A percentile compares a stretch with the other conserved stretches of the same genome.
phyloP scores from a whole-genome alignment of 2,113 vertebrate species.

The Corythoichthys intestinalis region DNA sequence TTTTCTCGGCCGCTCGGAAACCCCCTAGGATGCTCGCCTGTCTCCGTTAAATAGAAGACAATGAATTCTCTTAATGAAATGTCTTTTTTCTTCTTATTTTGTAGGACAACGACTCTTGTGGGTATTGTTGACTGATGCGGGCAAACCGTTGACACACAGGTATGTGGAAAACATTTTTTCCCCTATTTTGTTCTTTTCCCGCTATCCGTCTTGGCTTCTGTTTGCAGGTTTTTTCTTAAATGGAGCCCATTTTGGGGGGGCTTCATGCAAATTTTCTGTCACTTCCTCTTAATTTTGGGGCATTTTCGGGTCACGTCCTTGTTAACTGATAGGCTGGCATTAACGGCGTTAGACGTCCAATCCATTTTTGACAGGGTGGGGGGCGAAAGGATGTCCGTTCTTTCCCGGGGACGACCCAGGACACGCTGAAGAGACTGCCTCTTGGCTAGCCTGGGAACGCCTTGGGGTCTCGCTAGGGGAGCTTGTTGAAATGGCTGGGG shows the following conservation, averaged over 20 bases:
- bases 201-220: constrained; percentile 11
- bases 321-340: too few relatives aligned
- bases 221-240: constrained; percentile 30
- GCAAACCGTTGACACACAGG: constrained; percentile 54
- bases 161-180: constrained; percentile 48
- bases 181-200: constrained; percentile 40
- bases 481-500: too few relatives aligned
- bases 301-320: too few relatives aligned
- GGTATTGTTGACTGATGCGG: constrained; percentile 48
- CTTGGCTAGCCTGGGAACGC: too few relatives aligned
- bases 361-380: too few relatives aligned
- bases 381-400: too few relatives aligned
- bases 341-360: too few relatives aligned
- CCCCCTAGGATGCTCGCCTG: constrained; percentile 33
- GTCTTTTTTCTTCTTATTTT: constrained; percentile 39
- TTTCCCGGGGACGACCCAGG: too few relatives aligned
- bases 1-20: constrained; percentile 17
- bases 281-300: too few relatives aligned
- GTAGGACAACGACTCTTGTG: constrained; percentile 59
- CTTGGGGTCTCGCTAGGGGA: too few relatives aligned
- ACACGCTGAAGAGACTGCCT: too few relatives aligned
- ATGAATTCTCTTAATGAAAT: constrained; percentile 36
- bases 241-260: constrained; percentile 23
- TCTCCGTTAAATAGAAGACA: constrained; percentile 37
- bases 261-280: too few relatives aligned